A percentile compares a stretch with the other conserved stretches of the same genome.
Conservation (phyloP, 2,113 vertebrate species). For the Neotoma lepida region DNA sequence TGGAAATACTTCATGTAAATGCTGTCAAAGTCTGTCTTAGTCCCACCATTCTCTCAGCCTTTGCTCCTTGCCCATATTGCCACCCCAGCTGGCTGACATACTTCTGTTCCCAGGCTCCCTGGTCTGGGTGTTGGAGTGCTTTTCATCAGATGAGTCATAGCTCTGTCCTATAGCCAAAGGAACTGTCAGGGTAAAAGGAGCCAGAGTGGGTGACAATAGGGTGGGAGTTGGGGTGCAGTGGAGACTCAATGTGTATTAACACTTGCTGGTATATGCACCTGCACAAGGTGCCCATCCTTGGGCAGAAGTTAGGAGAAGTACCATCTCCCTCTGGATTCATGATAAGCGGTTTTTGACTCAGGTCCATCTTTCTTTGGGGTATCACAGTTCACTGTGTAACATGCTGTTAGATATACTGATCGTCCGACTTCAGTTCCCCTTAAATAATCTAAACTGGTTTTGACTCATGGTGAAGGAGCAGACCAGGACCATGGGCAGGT, state of each 20-base stretch:
- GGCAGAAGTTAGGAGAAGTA: not conserved
- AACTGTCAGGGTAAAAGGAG: not conserved
- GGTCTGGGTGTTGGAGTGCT: not conserved
- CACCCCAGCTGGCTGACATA: not conserved
- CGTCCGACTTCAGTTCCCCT: not conserved
- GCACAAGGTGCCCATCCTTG: too few relatives aligned
- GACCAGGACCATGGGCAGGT: not conserved
- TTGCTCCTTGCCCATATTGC: not conserved
- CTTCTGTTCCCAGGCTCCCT: not conserved
- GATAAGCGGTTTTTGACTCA: not conserved
- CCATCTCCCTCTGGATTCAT: not conserved
- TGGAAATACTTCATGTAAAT: constrained; percentile 58
- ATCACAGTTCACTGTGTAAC: not conserved
- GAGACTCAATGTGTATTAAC: not conserved
- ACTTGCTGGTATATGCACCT: not conserved
- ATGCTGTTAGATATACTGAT: not conserved
- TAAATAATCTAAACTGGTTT: not conserved
- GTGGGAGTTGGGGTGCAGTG: not conserved
- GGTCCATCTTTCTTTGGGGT: not conserved
- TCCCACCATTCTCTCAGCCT: not conserved
- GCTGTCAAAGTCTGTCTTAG: constrained; percentile 18
- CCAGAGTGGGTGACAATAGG: not conserved
- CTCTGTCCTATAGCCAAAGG: not conserved
- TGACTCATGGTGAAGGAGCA: not conserved
- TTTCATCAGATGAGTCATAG: not conserved